Conservation (phyloP, 1,140 invertebrate genomes). For the Muscidifurax raptorellus region DNA sequence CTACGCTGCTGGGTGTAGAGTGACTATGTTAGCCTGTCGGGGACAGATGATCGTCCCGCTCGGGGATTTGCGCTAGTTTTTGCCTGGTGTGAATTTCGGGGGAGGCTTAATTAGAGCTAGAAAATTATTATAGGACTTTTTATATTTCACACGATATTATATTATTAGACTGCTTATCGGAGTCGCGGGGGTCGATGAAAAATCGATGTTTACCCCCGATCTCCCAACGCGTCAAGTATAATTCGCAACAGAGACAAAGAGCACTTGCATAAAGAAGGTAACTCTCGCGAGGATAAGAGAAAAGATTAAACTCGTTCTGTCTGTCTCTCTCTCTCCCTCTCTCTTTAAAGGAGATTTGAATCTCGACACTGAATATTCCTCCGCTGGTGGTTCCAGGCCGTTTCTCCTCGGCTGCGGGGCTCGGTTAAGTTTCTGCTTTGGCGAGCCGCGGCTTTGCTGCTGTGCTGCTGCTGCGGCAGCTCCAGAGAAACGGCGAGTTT, state of each 20-base stretch:
- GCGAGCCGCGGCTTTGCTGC: conserved; percentile 13
- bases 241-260: not conserved
- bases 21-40: not conserved
- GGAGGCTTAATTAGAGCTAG: no score
- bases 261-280: not conserved
- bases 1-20: not conserved
- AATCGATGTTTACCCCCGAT: no score
- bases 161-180: no score
- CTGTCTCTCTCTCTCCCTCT: not conserved
- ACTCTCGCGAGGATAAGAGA: conserved; percentile 5
- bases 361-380: conserved; percentile 49
- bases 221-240: not conserved
- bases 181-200: no score
- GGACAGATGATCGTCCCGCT: not conserved
- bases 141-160: no score
- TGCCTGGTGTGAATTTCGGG: no score
- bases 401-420: conserved; percentile 8
- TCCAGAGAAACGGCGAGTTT: conserved; percentile 13
- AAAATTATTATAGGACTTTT: no score
- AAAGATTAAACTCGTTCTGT: conserved; percentile 1
- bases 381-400: conserved; percentile 3
- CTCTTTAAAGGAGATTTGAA: conserved; percentile 42
- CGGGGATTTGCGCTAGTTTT: not conserved
- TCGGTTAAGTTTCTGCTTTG: conserved; percentile 25
- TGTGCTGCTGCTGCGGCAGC: not conserved